Percentiles rank a stretch among this genome's conserved stretches.
Conservation (phyloP, 2,888 invertebrate species). For the Hydrotaea cyrtoneurina region DNA sequence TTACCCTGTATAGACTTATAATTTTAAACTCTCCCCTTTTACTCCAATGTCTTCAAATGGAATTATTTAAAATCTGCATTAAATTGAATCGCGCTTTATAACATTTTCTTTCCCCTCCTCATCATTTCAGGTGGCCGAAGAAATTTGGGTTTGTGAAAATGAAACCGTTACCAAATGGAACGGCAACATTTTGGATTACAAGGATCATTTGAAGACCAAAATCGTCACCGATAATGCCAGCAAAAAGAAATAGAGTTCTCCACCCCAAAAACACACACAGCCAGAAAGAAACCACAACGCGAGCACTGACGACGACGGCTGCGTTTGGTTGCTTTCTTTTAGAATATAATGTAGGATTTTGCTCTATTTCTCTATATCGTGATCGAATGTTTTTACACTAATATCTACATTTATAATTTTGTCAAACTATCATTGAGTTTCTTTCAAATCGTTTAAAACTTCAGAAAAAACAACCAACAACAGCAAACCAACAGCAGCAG, state of each 20-base stretch:
- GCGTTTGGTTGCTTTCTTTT: conserved; percentile 22
- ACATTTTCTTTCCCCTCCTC: neutral
- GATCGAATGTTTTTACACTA: conserved; percentile 36
- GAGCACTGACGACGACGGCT: conserved; percentile 26
- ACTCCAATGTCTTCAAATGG: too few relatives aligned
- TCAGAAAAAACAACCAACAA: neutral
- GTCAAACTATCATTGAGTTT: conserved; percentile 17
- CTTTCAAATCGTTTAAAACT: neutral
- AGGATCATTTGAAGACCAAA: conserved; percentile 94
- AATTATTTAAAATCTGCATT: too few relatives aligned
- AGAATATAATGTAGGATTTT: conserved; percentile 36
- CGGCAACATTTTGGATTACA: conserved; percentile 97
- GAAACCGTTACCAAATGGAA: conserved; percentile 98
- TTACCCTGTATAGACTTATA: too few relatives aligned
- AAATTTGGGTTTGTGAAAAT: conserved; percentile 99
- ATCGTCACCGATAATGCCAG: conserved; percentile 84
- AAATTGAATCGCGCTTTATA: conserved; percentile 8
- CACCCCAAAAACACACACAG: neutral
- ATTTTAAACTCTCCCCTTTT: too few relatives aligned
- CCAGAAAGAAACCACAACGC: conserved; percentile 25
- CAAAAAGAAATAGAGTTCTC: conserved; percentile 60
- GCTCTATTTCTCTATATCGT: conserved; percentile 32
- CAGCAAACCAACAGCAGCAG: conserved; percentile 4
- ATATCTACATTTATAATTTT: neutral
- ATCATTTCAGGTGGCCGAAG: conserved; percentile 93